These are phyloP conservation scores for Propithecus perrieri DNA, from an alignment of 2,797 vertebrate genomes.

Conservation along the genomic window DNA sequence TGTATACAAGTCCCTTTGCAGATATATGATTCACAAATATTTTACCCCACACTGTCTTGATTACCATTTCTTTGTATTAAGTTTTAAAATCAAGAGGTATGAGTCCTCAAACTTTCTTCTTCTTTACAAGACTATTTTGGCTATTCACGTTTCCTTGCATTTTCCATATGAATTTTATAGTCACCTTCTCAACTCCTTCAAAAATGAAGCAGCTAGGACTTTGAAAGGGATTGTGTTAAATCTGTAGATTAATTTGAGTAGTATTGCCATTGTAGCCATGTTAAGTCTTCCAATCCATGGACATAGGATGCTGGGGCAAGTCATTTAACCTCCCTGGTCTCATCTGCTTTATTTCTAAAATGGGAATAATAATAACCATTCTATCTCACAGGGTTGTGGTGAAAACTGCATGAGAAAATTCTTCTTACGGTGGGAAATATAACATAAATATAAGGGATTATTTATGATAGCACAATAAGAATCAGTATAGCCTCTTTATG, in stretches of 20 bases:
- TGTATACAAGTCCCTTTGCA: neutral
- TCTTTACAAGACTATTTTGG: neutral
- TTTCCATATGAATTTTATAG: neutral
- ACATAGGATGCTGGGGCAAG: neutral
- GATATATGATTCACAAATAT: neutral
- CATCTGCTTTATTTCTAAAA: neutral
- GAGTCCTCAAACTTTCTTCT: neutral
- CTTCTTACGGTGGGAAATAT: neutral
- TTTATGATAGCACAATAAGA: neutral
- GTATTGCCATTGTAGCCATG: neutral
- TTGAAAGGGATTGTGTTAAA: neutral
- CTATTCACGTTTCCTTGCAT: neutral
- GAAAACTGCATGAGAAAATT: neutral
- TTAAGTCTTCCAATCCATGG: neutral
- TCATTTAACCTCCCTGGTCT: neutral
- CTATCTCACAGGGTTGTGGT: neutral
- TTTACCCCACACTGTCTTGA: neutral
- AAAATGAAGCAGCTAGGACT: neutral
- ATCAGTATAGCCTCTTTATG: neutral
- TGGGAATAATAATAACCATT: neutral
- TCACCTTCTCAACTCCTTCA: neutral
- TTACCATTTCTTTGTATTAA: neutral
- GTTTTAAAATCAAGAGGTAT: neutral
- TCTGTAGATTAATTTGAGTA: neutral
- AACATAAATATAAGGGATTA: neutral